Conservation (phyloP, 1,140 invertebrate species). For the Bursaphelenchus mucronatus region DNA sequence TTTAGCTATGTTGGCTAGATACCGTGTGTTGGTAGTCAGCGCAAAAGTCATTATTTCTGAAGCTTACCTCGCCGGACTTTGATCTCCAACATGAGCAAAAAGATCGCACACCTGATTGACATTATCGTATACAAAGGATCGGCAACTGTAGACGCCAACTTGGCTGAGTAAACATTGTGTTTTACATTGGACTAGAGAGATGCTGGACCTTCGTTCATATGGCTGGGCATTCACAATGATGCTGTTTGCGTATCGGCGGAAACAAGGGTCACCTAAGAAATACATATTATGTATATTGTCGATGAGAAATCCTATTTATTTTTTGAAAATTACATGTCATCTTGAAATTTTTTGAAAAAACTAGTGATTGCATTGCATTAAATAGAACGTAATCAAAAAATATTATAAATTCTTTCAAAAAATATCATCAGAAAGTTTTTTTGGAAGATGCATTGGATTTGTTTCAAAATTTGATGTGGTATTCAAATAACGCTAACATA, state of each 20-base stretch:
- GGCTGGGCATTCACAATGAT: constrained; percentile 60
- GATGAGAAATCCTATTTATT: neutral
- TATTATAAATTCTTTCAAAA: too few species aligned
- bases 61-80: constrained; percentile 13
- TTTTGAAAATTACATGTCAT: neutral
- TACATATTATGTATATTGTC: neutral
- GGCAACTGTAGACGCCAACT: constrained; percentile 54
- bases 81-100: constrained; percentile 50
- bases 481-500: neutral
- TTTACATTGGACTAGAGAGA: constrained; percentile 56
- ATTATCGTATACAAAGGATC: constrained; percentile 60
- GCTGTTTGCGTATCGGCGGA: constrained; percentile 54
- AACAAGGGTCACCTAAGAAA: constrained; percentile 55
- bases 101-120: constrained; percentile 59
- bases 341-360: constrained; percentile 7
- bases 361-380: neutral
- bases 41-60: too few species aligned
- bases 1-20: too few species aligned
- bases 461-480: too few species aligned
- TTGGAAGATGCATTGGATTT: too few species aligned
- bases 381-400: constrained; percentile 16
- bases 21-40: too few species aligned
- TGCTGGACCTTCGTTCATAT: constrained; percentile 56
- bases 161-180: constrained; percentile 54
- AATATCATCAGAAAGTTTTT: too few species aligned